These are phyloP conservation scores for Crotalus horridus DNA, from an alignment of 2,113 vertebrate genomes.

Conservation along the genomic window DNA sequence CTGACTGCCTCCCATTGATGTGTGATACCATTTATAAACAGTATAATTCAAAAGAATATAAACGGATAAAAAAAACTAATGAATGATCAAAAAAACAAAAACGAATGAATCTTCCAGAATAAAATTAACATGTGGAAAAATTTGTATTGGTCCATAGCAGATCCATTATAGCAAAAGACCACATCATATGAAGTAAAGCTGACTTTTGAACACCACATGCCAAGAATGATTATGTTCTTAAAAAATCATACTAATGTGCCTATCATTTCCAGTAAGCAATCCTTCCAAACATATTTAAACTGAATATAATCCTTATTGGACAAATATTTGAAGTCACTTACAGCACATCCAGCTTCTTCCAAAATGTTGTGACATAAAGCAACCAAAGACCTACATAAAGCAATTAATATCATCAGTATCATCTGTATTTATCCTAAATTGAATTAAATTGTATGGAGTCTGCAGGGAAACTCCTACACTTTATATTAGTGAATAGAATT, in stretches of 20 bases:
- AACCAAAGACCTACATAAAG: too few species aligned
- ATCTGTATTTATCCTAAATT: background rate
- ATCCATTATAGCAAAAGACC: background rate
- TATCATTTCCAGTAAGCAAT: background rate
- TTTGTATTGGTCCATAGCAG: background rate
- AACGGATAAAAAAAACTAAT: background rate
- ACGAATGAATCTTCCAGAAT: background rate
- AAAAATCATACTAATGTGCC: background rate
- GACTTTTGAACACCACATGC: background rate
- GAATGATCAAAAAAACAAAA: background rate
- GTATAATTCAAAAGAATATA: background rate
- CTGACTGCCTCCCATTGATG: background rate
- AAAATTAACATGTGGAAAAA: background rate
- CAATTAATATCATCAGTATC: background rate
- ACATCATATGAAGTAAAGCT: background rate
- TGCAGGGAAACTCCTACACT: background rate
- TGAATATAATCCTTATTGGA: background rate
- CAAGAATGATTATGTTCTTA: background rate
- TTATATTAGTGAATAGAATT: slow-evolving; percentile 8
- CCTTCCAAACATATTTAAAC: background rate
- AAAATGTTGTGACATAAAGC: background rate
- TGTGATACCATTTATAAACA: background rate
- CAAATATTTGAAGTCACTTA: background rate
- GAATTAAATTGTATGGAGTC: background rate
- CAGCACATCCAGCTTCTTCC: background rate